A percentile compares a stretch with the other conserved stretches of the same genome.
phyloP scores from a whole-genome alignment of 1,140 invertebrate genomes.

The Lordiphosa collinella region DNA sequence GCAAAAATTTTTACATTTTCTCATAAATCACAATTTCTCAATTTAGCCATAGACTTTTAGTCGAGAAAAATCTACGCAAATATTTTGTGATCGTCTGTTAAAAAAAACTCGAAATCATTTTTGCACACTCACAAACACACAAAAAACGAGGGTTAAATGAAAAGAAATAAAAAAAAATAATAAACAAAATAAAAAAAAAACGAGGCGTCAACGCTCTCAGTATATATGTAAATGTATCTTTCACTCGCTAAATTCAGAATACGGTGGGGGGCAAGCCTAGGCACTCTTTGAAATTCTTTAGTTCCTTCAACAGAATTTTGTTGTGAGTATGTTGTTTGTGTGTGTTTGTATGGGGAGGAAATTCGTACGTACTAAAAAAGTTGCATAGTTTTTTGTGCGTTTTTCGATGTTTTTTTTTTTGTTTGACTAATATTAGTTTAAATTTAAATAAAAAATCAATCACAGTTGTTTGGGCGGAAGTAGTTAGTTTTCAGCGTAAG shows the following conservation, averaged over 20 bases:
- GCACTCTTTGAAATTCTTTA: conserved; percentile 71
- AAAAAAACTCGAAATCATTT: conserved; percentile 47
- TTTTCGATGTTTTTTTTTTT: conserved; percentile 20
- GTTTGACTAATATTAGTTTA: conserved; percentile 50
- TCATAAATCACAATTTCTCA: conserved; percentile 54
- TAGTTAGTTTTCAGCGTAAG: conserved; percentile 49
- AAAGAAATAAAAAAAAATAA: conserved; percentile 42
- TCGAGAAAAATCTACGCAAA: conserved; percentile 78
- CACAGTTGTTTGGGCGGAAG: conserved; percentile 80
- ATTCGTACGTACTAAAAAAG: conserved; percentile 49
- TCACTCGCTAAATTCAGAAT: conserved; percentile 54
- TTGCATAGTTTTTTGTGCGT: conserved; percentile 59
- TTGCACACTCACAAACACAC: conserved; percentile 49
- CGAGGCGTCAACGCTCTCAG: neutral
- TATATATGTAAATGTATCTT: conserved; percentile 17
- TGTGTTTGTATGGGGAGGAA: conserved; percentile 11
- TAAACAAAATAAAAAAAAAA: conserved; percentile 43
- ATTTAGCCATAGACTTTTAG: conserved; percentile 79
- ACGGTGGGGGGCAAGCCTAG: conserved; percentile 77
- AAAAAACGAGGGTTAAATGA: conserved; percentile 24
- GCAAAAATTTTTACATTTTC: conserved; percentile 62
- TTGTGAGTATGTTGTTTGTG: conserved; percentile 31
- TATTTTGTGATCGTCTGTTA: conserved; percentile 12
- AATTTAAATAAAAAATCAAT: conserved; percentile 67
- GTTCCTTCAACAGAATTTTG: conserved; percentile 30